Base-by-base conservation (phyloP, 2,888 invertebrate species). In the Sminthurinus aureus region DNA sequence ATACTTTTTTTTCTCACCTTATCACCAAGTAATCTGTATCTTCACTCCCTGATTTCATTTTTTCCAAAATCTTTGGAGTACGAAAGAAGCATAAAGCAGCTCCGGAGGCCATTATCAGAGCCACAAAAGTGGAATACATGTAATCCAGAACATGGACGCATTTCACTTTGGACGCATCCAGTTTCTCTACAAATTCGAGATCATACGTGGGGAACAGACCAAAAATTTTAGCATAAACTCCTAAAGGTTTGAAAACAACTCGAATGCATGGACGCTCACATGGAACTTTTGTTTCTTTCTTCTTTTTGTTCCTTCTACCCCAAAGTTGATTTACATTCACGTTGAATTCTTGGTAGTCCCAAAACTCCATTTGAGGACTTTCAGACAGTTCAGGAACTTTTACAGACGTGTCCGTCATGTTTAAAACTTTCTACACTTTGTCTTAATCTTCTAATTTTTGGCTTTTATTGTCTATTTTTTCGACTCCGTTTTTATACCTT, bases 161-260 rank as follows among this genome's bases (percentile, higher is more conserved):
- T 38, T 80, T 58, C 18, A 84, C 52, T 24, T 79, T 82, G 12
- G 58, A 78, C 2, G 79, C 67, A 15, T 82, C 71, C 64, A 83
- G 20, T 0, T 83, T 83, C 64, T 85, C 80, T 8, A 84, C 81
- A 66, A 88, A 86, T 15, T 80, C 71, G 22, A 88, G 78, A 69
- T 87, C 85, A 80, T 86, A 88, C 77, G 87, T 86, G 3, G 88
- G 88, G 74, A 88, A 87, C 0, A 88, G 77, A 9, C 88, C 88
- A 78, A 88, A 87, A 12, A 24, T 22, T 79, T 88, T 88, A 22
- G 88, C 86, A 22, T 84, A 83, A 8, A 86, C 71, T 0, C 85
- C 88, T 18, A 88, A 67, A 9, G 88, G 88, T 24, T 83, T 82
- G 67, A 88, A 88, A 11, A 85, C 84, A 26, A 71, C 76, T 24